phyloP scores from a whole-genome alignment of 2,797 vertebrate genomes.

The Phataginus tetradactyla region DNA sequence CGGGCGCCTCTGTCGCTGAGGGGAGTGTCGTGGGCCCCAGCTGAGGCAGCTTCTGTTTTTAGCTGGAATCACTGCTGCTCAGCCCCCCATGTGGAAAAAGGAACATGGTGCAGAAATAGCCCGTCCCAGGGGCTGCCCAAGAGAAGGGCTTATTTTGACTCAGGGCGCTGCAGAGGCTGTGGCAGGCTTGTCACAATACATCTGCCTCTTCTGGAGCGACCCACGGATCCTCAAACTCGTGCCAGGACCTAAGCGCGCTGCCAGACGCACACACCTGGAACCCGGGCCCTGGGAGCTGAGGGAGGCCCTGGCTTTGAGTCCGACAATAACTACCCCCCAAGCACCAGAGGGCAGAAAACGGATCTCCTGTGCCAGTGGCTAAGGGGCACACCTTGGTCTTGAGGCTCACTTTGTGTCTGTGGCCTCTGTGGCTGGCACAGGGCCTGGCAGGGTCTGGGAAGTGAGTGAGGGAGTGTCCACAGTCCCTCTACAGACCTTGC shows the following conservation, averaged over 20 bases:
- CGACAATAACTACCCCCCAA: background rate
- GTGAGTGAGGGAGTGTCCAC: background rate
- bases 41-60: conserved; percentile 73
- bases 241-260: conserved; percentile 38
- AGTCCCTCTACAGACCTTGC: background rate
- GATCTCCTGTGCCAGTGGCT: rapidly evolving
- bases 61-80: conserved; percentile 56
- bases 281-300: background rate
- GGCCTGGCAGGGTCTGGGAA: background rate
- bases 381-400: background rate
- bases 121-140: conserved; percentile 76
- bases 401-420: background rate
- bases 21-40: conserved; percentile 47
- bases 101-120: conserved; percentile 66
- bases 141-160: conserved; percentile 82
- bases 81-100: conserved; percentile 45
- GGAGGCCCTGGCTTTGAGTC: background rate
- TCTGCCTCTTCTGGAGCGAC: conserved; percentile 67
- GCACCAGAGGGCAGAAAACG: background rate
- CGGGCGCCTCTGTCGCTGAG: background rate
- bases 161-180: conserved; percentile 61
- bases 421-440: rapidly evolving
- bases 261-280: conserved; percentile 69
- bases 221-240: conserved; percentile 24
- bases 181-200: conserved; percentile 79